Conservation (phyloP, 2,113 vertebrate species). For the Oceanodroma tethys region DNA sequence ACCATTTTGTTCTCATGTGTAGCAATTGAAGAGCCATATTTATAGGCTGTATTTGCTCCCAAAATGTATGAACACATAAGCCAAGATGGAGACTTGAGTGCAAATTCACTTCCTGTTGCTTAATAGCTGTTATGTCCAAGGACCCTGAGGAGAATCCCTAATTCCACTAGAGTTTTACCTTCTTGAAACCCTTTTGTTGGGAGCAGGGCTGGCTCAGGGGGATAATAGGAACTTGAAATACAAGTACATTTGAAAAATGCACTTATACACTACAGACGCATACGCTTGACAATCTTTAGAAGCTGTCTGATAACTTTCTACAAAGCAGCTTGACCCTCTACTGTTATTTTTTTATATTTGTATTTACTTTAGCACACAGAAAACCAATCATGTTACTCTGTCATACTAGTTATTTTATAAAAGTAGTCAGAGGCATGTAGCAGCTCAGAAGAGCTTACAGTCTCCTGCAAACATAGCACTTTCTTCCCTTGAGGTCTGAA, state of each 20-base stretch:
- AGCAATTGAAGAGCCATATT: not conserved
- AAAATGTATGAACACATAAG: not conserved
- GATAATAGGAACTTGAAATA: conserved; percentile 1
- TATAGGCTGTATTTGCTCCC: not conserved
- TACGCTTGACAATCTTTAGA: conserved; percentile 1
- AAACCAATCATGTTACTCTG: not conserved
- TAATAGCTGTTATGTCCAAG: not conserved
- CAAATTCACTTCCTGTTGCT: not conserved
- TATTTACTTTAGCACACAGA: conserved; percentile 10
- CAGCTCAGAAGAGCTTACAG: not conserved
- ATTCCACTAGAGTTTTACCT: not conserved
- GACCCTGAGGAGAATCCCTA: not conserved
- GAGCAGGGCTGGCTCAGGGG: not conserved
- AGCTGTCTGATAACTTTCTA: conserved; percentile 36
- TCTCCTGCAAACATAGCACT: not conserved
- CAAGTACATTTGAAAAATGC: not conserved
- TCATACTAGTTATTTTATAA: not conserved
- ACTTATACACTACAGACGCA: not conserved
- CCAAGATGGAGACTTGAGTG: not conserved
- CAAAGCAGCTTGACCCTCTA: not conserved
- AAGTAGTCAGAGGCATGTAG: not conserved
- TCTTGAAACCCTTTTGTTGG: not conserved
- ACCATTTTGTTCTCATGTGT: not conserved
- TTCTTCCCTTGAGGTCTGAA: conserved; percentile 10
- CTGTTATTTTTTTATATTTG: conserved; percentile 38